These are phyloP conservation scores for Orchestia grillus DNA, from an alignment of 1,140 invertebrate species.

Conservation along the genomic window DNA sequence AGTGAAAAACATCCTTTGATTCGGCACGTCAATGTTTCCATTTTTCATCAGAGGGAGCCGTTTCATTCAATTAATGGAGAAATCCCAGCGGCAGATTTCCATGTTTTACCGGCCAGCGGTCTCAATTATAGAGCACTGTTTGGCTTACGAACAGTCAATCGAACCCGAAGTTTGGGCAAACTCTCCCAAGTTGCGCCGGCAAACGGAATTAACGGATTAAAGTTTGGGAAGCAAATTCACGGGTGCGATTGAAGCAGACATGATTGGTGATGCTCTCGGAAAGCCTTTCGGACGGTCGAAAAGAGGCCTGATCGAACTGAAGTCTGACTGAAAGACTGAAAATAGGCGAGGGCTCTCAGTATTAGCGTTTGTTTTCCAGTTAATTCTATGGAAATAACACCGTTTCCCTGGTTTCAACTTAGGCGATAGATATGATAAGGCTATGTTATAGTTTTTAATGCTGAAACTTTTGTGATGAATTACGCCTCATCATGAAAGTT, in stretches of 20 bases:
- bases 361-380: too few relatives aligned
- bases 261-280: background rate
- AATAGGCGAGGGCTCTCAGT: too few relatives aligned
- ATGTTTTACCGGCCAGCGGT: background rate
- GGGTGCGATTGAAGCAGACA: background rate
- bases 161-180: constrained; percentile 21
- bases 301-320: background rate
- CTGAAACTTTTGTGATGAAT: too few relatives aligned
- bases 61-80: background rate
- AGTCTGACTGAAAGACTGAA: too few relatives aligned
- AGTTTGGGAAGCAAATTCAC: constrained; percentile 1
- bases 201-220: constrained; percentile 51
- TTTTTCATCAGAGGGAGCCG: background rate
- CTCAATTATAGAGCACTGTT: constrained; percentile 39
- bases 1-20: background rate
- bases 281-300: background rate
- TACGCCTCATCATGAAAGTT: too few relatives aligned
- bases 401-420: too few relatives aligned
- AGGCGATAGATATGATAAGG: too few relatives aligned
- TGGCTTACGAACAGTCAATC: constrained; percentile 34
- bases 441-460: too few relatives aligned
- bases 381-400: too few relatives aligned
- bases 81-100: background rate
- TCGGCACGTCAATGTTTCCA: background rate
- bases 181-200: constrained; percentile 23